Evolutionary conservation across 2,797 vertebrate species (phyloP).

Genomic region (Orientallactaga sibirica): DNA sequence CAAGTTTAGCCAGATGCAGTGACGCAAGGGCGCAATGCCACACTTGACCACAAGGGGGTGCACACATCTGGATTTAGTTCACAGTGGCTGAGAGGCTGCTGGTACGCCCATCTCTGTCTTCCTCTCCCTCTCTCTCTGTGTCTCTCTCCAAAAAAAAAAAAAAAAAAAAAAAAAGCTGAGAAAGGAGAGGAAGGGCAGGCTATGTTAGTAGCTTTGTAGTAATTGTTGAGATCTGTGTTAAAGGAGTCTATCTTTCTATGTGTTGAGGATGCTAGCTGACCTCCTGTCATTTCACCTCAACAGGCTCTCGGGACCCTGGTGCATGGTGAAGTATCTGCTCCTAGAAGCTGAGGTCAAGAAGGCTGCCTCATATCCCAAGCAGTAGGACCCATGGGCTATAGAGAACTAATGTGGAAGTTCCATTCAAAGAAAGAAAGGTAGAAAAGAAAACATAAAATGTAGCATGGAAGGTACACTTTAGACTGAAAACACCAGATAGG

Average conservation of each 20-base stretch:
- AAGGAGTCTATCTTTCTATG: neutral
- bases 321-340: neutral
- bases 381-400: constrained; percentile 59
- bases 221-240: neutral
- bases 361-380: too few relatives aligned
- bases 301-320: neutral
- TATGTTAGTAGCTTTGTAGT: neutral
- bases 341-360: neutral
- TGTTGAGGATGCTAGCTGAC: too few relatives aligned
- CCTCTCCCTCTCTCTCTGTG: too few relatives aligned
- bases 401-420: constrained; percentile 73
- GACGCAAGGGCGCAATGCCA: too few relatives aligned
- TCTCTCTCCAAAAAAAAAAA: too few relatives aligned
- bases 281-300: neutral
- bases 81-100: too few relatives aligned
- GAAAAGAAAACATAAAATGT: constrained; percentile 70
- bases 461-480: constrained; percentile 47
- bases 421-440: constrained; percentile 73
- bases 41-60: too few relatives aligned
- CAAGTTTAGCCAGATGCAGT: too few relatives aligned
- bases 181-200: too few relatives aligned
- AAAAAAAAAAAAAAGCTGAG: too few relatives aligned
- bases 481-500: constrained; percentile 59
- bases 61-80: too few relatives aligned
- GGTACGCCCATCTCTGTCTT: too few relatives aligned